Conservation (phyloP, 1,140 invertebrate species). For the Steinernema feltiae region DNA sequence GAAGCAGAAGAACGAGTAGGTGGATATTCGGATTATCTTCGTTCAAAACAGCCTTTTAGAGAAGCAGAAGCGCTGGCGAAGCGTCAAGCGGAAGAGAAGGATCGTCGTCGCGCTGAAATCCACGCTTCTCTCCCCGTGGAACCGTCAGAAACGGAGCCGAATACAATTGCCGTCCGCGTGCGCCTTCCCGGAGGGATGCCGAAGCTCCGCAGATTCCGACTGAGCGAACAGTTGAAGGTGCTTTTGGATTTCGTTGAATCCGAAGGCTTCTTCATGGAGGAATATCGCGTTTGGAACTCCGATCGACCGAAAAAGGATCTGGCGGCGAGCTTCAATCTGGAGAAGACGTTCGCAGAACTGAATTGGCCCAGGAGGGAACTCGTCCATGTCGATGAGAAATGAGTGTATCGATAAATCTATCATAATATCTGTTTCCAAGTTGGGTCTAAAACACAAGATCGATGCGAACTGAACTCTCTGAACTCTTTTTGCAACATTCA, state of each 20-base stretch:
- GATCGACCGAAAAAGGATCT: background rate
- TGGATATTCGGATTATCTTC: background rate
- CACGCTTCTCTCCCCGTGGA: background rate
- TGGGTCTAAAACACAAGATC: background rate
- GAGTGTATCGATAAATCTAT: background rate
- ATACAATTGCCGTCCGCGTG: background rate
- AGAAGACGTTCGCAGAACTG: conserved; percentile 1
- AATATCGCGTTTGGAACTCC: background rate
- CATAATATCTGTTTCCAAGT: background rate
- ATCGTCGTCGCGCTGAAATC: background rate
- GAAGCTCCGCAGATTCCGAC: background rate
- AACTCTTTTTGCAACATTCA: too few relatives aligned
- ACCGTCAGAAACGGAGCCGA: background rate
- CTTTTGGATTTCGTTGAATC: background rate
- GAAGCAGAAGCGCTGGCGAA: background rate
- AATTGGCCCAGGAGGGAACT: background rate
- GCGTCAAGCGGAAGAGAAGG: background rate
- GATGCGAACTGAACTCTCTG: background rate
- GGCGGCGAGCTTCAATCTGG: background rate
- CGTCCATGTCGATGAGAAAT: background rate
- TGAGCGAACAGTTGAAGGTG: background rate
- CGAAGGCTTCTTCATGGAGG: background rate
- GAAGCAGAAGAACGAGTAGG: background rate
- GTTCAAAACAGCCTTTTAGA: background rate
- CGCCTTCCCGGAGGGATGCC: background rate